Base-by-base conservation (phyloP, 1,140 invertebrate species). In the Telenomus remus region DNA sequence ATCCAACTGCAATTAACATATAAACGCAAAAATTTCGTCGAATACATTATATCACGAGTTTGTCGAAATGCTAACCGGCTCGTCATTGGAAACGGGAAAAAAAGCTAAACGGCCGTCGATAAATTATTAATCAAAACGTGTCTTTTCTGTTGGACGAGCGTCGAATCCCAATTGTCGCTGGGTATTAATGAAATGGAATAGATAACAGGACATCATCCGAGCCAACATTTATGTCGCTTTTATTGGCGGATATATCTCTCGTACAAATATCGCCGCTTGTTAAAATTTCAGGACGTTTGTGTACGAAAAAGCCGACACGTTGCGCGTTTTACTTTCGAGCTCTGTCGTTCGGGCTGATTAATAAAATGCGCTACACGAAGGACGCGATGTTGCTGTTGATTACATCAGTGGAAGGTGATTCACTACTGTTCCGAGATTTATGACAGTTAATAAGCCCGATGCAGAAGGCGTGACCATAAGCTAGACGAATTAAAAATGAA, bases 401-500 rank as follows among this genome's bases (percentile, higher is more conserved):
- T 73, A 73, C 69, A 76, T 78, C 66, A 66, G 68, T 46, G 49
- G 34, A 76, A 76, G 69, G 76, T 70, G 70, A 79, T 70, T 74
- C 73, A 79, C 70, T 71, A 76, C 59, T 60, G 69, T 73, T 60
- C n/a, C 37, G 57, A 76, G 69, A 79, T 76, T 79, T 76, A 76
- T 78, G 64, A 51, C 56, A 70, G 68, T 43, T 78, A 78, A 78
- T 78, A 64, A 57, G 61, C 42, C 34, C 55, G 42, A 9, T 48
- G 54, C 43, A 14, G 43, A 70, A 75, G 43, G 69, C 71, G 80
- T 80, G 77, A 68, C 66, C 66, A 50, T 57, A 72, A 79, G 76
- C 70, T 75, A 78, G 74, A 69, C 56, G 74, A 80, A 65, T 80
- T 59, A 71, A 69, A 80, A 80, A 76, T 64, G 37, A 71, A 68